Evolutionary conservation across 2,797 vertebrate genomes (phyloP), one percentile per base, ranked within the genome.

Genomic region (Brachymystax lenok): DNA sequence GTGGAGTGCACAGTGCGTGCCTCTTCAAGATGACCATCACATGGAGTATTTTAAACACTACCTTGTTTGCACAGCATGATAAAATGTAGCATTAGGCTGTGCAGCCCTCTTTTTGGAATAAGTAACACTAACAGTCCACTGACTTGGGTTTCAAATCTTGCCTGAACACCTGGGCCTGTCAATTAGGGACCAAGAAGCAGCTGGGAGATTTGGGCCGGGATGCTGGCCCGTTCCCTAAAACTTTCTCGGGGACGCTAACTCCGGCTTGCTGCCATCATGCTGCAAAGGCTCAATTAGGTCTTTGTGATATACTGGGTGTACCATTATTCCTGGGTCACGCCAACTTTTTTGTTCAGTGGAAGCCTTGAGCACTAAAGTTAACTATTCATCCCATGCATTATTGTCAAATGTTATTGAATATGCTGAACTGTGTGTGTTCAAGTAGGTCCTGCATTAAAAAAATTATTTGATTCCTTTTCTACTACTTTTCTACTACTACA

Each of bases 91-190:
- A 79, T 35, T 72, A 69, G 40, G 24, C 75, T 89, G 80, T 81
- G 82, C 63, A 78, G 70, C 46, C 56, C 61, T 82, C 79, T 82
- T n/a, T 70, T 67, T 77, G 76, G 79, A 88, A 87, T 78, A 84
- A 75, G 77, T 92, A 81, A 87, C 83, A 84, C 82, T 83, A 66
- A 84, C 54, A 76, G 78, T 79, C 81, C 72, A 84, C 64, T 71
- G 78, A 84, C 80, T 88, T 89, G 83, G 81, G 87, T 89, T 91
- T 90, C 88, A 86, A 86, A 89, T 90, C 81, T 80, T 82, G 85
- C 76, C 80, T 81, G 83, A 90, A 87, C 92, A 93, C 92, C 91
- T 93, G 91, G 88, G 88, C 84, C 83, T 85, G 83, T 79, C 85
- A 86, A 88, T 88, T 79, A 84, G 78, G 86, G 21, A 27, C 84